phyloP scores from a whole-genome alignment of 64 coral and sea anemone species.

The Dendronephthya gigantea region DNA sequence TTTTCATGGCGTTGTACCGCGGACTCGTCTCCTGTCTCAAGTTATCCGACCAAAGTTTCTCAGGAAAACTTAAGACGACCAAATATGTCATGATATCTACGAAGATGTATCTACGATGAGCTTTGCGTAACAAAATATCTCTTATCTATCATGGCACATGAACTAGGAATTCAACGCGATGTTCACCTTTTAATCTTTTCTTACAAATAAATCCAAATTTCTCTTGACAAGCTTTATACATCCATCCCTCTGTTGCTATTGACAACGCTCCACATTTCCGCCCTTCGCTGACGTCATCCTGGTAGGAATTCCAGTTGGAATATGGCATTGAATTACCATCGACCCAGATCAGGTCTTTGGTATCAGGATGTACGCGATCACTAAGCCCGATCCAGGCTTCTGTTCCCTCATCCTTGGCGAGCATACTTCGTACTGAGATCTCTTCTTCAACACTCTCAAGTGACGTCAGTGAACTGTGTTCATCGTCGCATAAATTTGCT shows the following conservation, averaged over 20 bases:
- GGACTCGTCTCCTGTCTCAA: neutral
- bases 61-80: neutral
- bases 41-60: constrained; percentile 1
- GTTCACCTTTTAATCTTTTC: neutral
- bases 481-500: neutral
- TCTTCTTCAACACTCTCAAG: neutral
- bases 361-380: neutral
- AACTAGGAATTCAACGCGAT: neutral
- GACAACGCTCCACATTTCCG: neutral
- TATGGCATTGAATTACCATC: neutral
- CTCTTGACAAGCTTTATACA: neutral
- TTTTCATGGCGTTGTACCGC: neutral
- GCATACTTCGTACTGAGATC: neutral
- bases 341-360: neutral
- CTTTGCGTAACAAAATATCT: neutral
- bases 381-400: constrained; percentile 10
- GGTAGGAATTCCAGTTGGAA: neutral
- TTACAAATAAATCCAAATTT: constrained; percentile 7
- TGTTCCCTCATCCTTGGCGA: neutral
- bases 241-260: neutral
- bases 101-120: no score
- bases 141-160: neutral
- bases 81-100: constrained; percentile 16
- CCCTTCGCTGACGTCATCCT: neutral
- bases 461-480: neutral